A percentile compares a stretch with the other conserved stretches of the same genome.
Conservation (phyloP, 2,797 vertebrate species). For the Pempheris klunzingeri region DNA sequence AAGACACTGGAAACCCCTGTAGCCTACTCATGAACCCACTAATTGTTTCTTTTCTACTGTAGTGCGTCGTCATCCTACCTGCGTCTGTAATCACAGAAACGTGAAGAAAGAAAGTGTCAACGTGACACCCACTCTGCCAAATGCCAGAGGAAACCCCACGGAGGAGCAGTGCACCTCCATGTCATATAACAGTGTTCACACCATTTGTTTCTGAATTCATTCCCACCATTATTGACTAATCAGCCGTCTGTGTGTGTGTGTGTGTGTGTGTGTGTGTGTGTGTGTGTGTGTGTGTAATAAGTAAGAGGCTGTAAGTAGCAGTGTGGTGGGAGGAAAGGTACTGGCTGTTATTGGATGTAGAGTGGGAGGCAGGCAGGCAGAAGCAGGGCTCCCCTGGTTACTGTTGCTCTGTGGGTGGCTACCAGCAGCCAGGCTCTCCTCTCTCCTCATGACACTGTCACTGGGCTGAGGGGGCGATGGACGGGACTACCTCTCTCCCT, state of each 20-base stretch:
- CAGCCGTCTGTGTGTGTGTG: constrained; percentile 67
- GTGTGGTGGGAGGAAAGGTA: constrained; percentile 79
- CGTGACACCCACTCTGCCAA: constrained; percentile 48
- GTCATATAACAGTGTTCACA: constrained; percentile 53
- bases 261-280: constrained; percentile 55
- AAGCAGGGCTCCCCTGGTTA: constrained; percentile 84
- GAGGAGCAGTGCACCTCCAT: constrained; percentile 54
- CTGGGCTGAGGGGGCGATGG: constrained; percentile 82
- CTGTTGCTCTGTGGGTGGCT: constrained; percentile 82
- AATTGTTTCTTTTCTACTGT: too few relatives aligned
- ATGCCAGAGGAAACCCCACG: constrained; percentile 66
- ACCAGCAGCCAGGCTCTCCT: constrained; percentile 77
- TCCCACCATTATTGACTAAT: constrained; percentile 73
- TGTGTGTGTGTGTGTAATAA: constrained; percentile 76
- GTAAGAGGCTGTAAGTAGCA: constrained; percentile 75
- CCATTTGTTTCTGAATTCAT: constrained; percentile 62
- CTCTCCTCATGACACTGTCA: constrained; percentile 69
- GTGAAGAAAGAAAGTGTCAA: constrained; percentile 40
- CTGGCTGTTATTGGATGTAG: constrained; percentile 78
- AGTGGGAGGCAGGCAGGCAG: constrained; percentile 80
- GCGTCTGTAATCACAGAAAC: constrained; percentile 34
- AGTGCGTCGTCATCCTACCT: constrained; percentile 26
- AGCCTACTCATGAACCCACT: too few relatives aligned
- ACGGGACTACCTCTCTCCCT: constrained; percentile 75
- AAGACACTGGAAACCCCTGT: not conserved